Evolutionary conservation across 2,797 vertebrate genomes (phyloP), one percentile per base, ranked within the genome.

Genomic region (Leptodactylus fallax): DNA sequence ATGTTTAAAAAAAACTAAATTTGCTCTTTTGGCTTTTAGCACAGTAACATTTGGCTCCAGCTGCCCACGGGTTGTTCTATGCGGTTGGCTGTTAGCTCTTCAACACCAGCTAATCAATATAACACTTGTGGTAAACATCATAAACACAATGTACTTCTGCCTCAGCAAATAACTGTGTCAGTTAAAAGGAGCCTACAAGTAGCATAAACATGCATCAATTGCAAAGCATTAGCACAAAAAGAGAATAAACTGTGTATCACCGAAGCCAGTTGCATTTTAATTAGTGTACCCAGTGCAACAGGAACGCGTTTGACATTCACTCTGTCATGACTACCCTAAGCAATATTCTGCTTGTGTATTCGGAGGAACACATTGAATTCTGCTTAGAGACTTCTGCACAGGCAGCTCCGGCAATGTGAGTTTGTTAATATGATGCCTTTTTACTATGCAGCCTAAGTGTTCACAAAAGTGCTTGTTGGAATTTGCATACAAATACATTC

Each of bases 401-500:
- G 36, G 51, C 79, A 89, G 80, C 79, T 71, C 16, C 3, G 21
- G 17, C 25, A 12, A 69, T 89, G 72, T 79, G 79, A n/a, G 56
- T 65, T 82, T 87, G 86, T 78, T 88, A 88, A 88, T 84, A 84
- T 71, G 61, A 61, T 69, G 25, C 60, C 72, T 87, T 19, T 87
- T 78, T 76, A 65, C 83, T 81, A 80, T 88, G 85, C 87, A 63
- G 36, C 56, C 56, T 65, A 72, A 84, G 78, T 85, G 83, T 77
- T 89, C 56, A 23, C 72, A 78, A 78, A 89, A 77, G 79, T 51
- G 65, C 83, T 89, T 86, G 78, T 45, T 65, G 14, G 61, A 81
- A 89, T 89, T 86, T 83, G 72, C 88, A 89, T 89, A 89, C 79
- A 89, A 86, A 89, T 89, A 89, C 63, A 79, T 86, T 83, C n/a